These are phyloP conservation scores for Geopemphigus sp. DNA, from an alignment of 1,140 invertebrate genomes.

Conservation along the genomic window DNA sequence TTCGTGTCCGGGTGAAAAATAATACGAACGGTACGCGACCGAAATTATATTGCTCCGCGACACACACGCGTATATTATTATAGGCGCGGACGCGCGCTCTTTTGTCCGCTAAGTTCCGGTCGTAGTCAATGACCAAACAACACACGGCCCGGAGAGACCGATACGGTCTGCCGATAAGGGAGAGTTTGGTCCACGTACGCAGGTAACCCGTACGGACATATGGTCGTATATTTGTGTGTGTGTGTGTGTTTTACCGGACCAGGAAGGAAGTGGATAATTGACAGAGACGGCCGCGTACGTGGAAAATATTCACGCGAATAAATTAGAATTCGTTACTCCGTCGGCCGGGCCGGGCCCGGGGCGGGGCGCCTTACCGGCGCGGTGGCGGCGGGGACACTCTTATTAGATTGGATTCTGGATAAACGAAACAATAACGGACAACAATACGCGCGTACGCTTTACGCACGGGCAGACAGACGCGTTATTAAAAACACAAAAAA, in stretches of 20 bases:
- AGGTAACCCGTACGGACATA: constrained; percentile 41
- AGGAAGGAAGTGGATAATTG: constrained; percentile 49
- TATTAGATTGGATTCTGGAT: too few species aligned
- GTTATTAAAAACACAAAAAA: not conserved
- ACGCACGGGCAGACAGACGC: too few species aligned
- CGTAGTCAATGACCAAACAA: constrained; percentile 46
- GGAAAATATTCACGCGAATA: constrained; percentile 45
- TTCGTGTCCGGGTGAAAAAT: constrained; percentile 40
- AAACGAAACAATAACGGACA: too few species aligned
- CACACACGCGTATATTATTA: too few species aligned
- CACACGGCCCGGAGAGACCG: not conserved
- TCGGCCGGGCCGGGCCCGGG: constrained; percentile 10
- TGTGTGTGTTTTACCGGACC: constrained; percentile 4
- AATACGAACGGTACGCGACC: constrained; percentile 22
- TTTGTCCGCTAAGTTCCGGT: constrained; percentile 47
- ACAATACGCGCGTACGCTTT: too few species aligned
- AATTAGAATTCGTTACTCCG: constrained; percentile 45
- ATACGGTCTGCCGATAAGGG: constrained; percentile 49
- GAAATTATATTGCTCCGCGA: constrained; percentile 33
- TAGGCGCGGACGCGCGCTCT: constrained; percentile 3
- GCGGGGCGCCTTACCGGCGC: constrained; percentile 42
- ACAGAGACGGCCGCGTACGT: constrained; percentile 11
- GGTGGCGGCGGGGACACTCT: not conserved
- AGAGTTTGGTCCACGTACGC: constrained; percentile 44
- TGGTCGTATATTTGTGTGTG: not conserved